phyloP scores from a whole-genome alignment of 35 echinoderm and acorn worm species.

The Ophiothrix spiculata region DNA sequence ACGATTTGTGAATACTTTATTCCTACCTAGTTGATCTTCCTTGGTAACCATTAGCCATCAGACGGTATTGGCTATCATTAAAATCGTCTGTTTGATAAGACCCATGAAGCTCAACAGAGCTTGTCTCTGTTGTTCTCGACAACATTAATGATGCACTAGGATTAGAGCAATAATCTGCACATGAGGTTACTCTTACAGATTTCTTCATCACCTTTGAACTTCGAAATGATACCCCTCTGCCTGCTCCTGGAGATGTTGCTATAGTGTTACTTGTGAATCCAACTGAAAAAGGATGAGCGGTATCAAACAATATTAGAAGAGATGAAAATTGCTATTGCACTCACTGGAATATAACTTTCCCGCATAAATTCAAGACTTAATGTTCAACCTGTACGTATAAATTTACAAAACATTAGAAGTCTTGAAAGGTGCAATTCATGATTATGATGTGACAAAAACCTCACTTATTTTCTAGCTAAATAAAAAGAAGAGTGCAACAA shows the following conservation, averaged over 20 bases:
- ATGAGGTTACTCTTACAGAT: not conserved
- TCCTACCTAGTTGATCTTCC: not conserved
- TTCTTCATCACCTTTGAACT: not conserved
- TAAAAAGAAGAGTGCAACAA: too few relatives aligned
- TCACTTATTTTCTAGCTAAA: too few relatives aligned
- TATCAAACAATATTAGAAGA: too few relatives aligned
- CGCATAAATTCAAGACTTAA: too few relatives aligned
- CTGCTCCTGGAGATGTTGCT: not conserved
- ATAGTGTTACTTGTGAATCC: not conserved
- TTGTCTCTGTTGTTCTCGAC: not conserved
- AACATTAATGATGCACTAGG: not conserved
- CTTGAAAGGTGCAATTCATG: too few relatives aligned
- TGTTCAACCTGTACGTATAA: too few relatives aligned
- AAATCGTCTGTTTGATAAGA: not conserved
- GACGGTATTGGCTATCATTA: not conserved
- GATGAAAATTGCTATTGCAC: too few relatives aligned
- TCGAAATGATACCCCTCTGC: not conserved
- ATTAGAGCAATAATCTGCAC: not conserved
- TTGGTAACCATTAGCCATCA: not conserved
- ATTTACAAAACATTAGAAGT: too few relatives aligned
- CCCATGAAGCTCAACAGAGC: not conserved
- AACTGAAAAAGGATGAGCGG: not conserved
- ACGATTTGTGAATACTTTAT: not conserved
- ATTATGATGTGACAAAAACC: too few relatives aligned
- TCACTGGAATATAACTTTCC: too few relatives aligned